Conservation (phyloP, 2,113 vertebrate genomes). For the Mionectes macconnelli region DNA sequence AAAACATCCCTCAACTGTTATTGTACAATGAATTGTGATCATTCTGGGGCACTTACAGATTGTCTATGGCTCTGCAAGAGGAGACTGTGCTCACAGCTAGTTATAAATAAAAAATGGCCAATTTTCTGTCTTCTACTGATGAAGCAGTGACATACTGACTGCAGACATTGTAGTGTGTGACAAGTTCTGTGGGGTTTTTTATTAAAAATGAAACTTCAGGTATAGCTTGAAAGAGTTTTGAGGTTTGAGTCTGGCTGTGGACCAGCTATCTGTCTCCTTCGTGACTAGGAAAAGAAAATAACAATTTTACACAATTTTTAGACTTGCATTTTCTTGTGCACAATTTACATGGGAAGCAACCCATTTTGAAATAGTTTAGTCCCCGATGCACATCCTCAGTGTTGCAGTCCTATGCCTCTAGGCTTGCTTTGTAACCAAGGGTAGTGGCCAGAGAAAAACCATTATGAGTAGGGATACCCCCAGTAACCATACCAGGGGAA, state of each 20-base stretch:
- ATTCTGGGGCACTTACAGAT: neutral
- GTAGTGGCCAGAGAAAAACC: neutral
- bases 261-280: neutral
- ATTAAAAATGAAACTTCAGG: neutral
- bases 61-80: neutral
- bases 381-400: neutral
- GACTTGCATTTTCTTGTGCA: neutral
- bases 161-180: neutral
- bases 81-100: neutral
- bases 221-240: neutral
- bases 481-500: neutral
- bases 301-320: neutral
- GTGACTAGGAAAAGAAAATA: neutral
- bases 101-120: neutral
- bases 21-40: neutral
- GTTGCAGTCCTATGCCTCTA: neutral
- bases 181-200: neutral
- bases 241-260: neutral
- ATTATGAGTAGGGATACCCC: neutral
- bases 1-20: neutral
- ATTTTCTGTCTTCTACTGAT: neutral
- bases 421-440: neutral
- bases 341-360: neutral
- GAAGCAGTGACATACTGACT: neutral
- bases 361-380: neutral